phyloP scores from a whole-genome alignment of 2,888 invertebrate genomes.

The Tenthredo livida region DNA sequence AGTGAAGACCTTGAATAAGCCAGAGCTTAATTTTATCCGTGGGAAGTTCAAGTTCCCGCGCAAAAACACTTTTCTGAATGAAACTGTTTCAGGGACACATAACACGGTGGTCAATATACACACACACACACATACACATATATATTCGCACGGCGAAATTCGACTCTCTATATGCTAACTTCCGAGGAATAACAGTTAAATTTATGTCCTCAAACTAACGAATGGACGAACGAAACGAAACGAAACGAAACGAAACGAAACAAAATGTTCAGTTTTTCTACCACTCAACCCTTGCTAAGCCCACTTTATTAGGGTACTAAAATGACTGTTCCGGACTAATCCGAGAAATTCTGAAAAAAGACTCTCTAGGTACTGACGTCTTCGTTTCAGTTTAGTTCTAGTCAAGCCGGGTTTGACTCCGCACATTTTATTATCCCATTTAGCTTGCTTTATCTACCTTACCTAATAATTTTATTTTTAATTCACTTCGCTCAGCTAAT shows the following conservation, averaged over 20 bases:
- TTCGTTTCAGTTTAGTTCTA: not conserved
- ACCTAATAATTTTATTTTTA: conserved; percentile 32
- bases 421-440: conserved; percentile 42
- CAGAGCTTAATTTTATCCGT: conserved; percentile 25
- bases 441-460: conserved; percentile 31
- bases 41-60: conserved; percentile 26
- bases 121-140: not conserved
- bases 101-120: not conserved
- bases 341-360: conserved; percentile 54
- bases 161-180: not conserved
- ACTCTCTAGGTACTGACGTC: not conserved
- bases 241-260: not conserved
- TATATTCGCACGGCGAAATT: not conserved
- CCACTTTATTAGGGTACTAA: conserved; percentile 64
- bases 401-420: not conserved
- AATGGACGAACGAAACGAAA: not conserved
- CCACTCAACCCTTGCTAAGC: conserved; percentile 56
- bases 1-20: conserved; percentile 26
- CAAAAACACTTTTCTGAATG: conserved; percentile 17
- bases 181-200: not conserved
- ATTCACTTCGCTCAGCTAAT: conserved; percentile 14
- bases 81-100: conserved; percentile 7
- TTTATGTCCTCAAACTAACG: no score
- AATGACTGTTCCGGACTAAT: conserved; percentile 57
- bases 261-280: conserved; percentile 23